A percentile compares a stretch with the other conserved stretches of the same genome.
Evolutionary conservation across 2,797 vertebrate species (phyloP).

Genomic region (Lepus townsendii): DNA sequence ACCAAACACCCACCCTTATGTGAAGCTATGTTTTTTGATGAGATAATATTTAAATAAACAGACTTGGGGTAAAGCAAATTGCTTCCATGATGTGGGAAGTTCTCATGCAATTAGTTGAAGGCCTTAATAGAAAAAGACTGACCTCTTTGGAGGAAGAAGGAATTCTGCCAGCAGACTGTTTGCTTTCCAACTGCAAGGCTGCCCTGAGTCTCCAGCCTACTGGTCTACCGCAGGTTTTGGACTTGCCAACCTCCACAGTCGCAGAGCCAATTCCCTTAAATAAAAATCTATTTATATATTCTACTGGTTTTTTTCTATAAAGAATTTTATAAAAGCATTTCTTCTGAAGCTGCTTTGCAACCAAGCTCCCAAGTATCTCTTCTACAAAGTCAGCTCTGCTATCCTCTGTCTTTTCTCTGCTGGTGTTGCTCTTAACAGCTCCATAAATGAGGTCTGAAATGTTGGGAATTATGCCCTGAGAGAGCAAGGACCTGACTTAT

Average conservation of each 20-base stretch:
- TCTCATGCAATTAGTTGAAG: neutral
- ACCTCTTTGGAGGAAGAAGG: neutral
- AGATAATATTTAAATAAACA: neutral
- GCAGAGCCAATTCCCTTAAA: neutral
- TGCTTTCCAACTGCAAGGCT: neutral
- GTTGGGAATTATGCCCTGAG: neutral
- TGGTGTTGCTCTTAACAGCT: neutral
- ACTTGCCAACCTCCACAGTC: neutral
- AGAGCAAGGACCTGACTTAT: neutral
- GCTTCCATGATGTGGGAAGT: neutral
- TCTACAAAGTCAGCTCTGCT: neutral
- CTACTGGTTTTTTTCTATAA: neutral
- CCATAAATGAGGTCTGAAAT: neutral
- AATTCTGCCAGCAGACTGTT: neutral
- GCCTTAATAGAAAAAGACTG: neutral
- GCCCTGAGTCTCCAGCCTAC: neutral
- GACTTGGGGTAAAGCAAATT: neutral
- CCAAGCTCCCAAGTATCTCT: neutral
- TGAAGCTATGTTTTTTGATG: slow-evolving; percentile 23
- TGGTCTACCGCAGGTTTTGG: neutral
- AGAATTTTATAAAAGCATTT: neutral
- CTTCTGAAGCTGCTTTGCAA: neutral
- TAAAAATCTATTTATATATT: neutral
- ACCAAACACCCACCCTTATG: neutral
- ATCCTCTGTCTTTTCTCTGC: neutral